Percentiles rank a stretch among this genome's conserved stretches.
Conservation (phyloP, 2,113 vertebrate genomes). For the Tympanuchus pallidicinctus region DNA sequence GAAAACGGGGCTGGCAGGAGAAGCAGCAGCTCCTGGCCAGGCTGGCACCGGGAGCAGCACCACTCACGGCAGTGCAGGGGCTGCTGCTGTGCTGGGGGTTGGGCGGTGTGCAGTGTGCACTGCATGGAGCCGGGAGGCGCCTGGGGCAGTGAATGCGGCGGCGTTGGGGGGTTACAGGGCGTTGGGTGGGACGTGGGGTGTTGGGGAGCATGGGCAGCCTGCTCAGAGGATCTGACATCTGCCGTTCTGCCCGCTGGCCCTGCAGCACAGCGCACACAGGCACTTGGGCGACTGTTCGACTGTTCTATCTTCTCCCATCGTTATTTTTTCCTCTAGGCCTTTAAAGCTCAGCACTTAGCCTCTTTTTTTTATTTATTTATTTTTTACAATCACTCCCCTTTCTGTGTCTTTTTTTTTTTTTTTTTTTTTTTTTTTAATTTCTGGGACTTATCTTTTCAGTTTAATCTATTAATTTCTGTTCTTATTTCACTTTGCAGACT, state of each 20-base stretch:
- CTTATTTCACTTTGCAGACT: slow-evolving; percentile 86
- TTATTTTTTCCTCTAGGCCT: not conserved
- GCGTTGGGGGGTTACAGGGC: too few relatives aligned
- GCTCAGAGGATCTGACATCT: too few relatives aligned
- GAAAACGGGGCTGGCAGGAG: not conserved
- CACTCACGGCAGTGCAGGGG: not conserved
- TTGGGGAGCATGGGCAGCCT: too few relatives aligned
- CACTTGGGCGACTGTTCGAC: not conserved
- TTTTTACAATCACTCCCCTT: slow-evolving; percentile 1
- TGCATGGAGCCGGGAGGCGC: too few relatives aligned
- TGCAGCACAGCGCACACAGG: not conserved
- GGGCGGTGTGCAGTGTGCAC: not conserved
- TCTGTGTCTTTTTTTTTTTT: not conserved
- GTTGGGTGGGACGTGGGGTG: too few relatives aligned
- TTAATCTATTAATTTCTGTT: slow-evolving; percentile 83
- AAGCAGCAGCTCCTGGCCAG: not conserved
- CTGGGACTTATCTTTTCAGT: slow-evolving; percentile 69
- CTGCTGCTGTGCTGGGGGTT: not conserved
- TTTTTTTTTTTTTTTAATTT: not conserved
- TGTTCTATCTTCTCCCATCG: not conserved
- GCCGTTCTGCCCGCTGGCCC: not conserved
- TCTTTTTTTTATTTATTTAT: not conserved
- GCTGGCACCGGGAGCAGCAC: not conserved
- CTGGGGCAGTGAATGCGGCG: not conserved
- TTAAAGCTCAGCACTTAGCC: not conserved